Base-by-base conservation (phyloP, 92 coral and sea anemone genomes). In the Epizoanthus rinbou region DNA sequence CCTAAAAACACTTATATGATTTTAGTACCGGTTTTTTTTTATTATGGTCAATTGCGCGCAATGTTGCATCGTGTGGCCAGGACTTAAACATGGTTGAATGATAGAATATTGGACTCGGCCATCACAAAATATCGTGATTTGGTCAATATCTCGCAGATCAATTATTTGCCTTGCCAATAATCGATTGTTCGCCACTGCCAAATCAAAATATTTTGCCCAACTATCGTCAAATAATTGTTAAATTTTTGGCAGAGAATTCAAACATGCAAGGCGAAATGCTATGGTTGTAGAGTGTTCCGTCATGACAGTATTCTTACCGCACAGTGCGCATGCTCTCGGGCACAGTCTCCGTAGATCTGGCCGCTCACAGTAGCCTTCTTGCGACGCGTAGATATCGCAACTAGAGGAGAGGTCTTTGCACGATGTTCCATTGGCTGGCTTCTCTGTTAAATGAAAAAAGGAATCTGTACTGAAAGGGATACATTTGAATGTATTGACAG, bases 361-460 rank as follows among this genome's bases (percentile, higher is more conserved):
- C 28, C 35, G 60, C 67, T 57, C 15, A 37, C 80, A 75, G 52
- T 75, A 75, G 0, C 68, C 53, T 8, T 6, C 6, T 57, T 75
- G 80, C 57, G 58, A 65, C n/a, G 80, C 64, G 52, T 75, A 75
- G 3, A 75, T 21, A 10, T 23, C 14, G 25, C 80, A 75, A 56
- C 67, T 75, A 18, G 62, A 28, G 33, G 80, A 75, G 68, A 45
- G 80, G 9, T 75, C 80, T 21, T 35, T 75, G 31, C 80, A 75
- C 28, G 18, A 52, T 57, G 66, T 75, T 17, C 80, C 80, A 23
- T 75, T 57, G 18, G 80, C 66, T 31, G 67, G 67, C 18, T 75
- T 75, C 50, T 75, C 80, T 75, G 65, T 31, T 75, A 15, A 57
- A 75, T 15, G 6, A n/a, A 53, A 24, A 21, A 23, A 19, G 11